Conservation (phyloP, 2,797 vertebrate genomes). For the Acridotheres tristis region DNA sequence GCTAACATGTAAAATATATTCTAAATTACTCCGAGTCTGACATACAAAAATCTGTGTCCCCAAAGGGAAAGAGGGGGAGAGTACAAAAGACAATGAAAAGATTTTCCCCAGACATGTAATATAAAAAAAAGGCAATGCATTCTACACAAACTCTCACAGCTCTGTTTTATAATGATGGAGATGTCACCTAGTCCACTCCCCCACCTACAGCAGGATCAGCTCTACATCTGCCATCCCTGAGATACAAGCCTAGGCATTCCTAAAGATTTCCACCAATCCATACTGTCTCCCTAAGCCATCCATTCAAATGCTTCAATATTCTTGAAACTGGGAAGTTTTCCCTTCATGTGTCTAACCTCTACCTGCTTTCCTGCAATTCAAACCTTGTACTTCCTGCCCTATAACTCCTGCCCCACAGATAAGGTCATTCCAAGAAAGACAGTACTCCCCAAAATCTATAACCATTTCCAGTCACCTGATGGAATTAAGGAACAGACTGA, state of each 20-base stretch:
- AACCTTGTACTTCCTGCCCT: neutral
- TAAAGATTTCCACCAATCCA: neutral
- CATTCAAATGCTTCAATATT: neutral
- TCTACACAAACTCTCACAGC: neutral
- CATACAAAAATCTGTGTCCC: neutral
- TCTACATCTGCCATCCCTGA: neutral
- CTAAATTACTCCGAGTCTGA: neutral
- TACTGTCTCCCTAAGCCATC: neutral
- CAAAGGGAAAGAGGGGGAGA: neutral
- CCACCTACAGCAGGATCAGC: neutral
- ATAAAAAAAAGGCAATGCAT: neutral
- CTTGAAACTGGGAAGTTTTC: neutral
- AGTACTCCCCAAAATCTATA: neutral
- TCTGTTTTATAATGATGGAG: neutral
- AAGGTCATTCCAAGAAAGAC: neutral
- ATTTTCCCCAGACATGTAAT: neutral
- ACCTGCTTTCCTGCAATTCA: neutral
- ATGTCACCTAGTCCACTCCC: neutral
- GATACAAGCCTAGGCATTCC: neutral
- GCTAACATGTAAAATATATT: neutral
- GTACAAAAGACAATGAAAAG: neutral
- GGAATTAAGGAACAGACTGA: neutral
- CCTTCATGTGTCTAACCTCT: fast-evolving
- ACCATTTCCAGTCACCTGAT: neutral
- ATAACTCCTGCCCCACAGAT: neutral